Base-by-base conservation (phyloP, 2,888 invertebrate species). In the Enchytraeus crypticus region DNA sequence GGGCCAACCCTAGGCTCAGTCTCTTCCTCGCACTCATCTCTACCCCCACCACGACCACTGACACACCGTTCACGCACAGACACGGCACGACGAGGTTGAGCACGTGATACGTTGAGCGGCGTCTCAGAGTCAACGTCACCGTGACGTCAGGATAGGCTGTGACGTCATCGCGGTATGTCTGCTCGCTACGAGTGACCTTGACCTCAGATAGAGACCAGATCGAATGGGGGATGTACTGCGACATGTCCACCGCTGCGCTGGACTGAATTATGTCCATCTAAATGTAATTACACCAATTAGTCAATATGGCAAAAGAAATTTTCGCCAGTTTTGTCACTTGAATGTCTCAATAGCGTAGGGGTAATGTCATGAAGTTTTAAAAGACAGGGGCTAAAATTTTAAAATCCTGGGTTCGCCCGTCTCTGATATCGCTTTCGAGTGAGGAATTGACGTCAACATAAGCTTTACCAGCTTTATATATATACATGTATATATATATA, bases 11-110 rank as follows among this genome's bases (percentile, higher is more conserved):
- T 27, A 81, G 73, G 0, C 79, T 78, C 43, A 81, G 79, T 70
- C 81, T 81, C 70, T 81, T 81, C 30, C 80, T 80, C 8, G 77
- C 74, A 49, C 78, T 77, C 1, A 79, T 79, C 0, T 80, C 80
- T 38, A 79, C 72, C 66, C 79, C 79, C 70, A 81, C 81, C 18
- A 80, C 77, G 30, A 79, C 71, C 58, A 81, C 77, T 59, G 79
- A 78, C 38, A 81, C 75, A 33, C 80, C 72, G 47, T 80, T 81
- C 60, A 81, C 75, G 73, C 80, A 81, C 33, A 61, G 76, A 53
- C 80, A 81, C 3, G 81, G 81, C 59, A 80, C 75, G 61, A 81
- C 73, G 59, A 80, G 75, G 70, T 80, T 80, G 27, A 76, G 66
- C 4, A 76, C 71, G 65, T 77, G 75, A 65, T 77, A 76, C 46